A percentile compares a stretch with the other conserved stretches of the same genome.
These are phyloP conservation scores for Catharus bicknelli DNA, from an alignment of 2,113 vertebrate species.

Conservation along the genomic window DNA sequence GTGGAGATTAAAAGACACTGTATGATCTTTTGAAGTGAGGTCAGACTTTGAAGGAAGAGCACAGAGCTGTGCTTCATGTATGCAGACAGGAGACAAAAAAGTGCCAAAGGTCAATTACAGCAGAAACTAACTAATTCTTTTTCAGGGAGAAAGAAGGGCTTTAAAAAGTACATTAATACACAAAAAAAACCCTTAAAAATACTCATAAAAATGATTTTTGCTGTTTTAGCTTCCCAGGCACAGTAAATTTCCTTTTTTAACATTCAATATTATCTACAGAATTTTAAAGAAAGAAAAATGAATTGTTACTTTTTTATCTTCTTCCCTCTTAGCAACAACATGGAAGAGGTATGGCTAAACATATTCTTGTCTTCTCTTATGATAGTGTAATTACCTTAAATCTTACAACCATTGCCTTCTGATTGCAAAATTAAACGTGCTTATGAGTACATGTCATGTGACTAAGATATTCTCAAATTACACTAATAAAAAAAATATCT, in stretches of 20 bases:
- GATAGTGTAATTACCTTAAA: not conserved
- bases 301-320: not conserved
- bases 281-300: not conserved
- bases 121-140: not conserved
- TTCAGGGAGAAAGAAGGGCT: not conserved
- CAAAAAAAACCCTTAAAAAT: not conserved
- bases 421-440: not conserved
- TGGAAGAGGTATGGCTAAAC: not conserved
- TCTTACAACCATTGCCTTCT: not conserved
- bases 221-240: not conserved
- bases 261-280: not conserved
- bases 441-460: not conserved
- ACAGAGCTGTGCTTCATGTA: not conserved
- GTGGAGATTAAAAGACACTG: not conserved
- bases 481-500: not conserved
- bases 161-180: not conserved
- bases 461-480: not conserved
- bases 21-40: not conserved
- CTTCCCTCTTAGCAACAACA: not conserved
- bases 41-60: not conserved
- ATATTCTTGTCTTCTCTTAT: not conserved
- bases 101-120: not conserved
- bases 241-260: not conserved
- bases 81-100: not conserved
- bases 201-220: not conserved